Conservation (phyloP, 2,797 vertebrate genomes). For the Sparus aurata region DNA sequence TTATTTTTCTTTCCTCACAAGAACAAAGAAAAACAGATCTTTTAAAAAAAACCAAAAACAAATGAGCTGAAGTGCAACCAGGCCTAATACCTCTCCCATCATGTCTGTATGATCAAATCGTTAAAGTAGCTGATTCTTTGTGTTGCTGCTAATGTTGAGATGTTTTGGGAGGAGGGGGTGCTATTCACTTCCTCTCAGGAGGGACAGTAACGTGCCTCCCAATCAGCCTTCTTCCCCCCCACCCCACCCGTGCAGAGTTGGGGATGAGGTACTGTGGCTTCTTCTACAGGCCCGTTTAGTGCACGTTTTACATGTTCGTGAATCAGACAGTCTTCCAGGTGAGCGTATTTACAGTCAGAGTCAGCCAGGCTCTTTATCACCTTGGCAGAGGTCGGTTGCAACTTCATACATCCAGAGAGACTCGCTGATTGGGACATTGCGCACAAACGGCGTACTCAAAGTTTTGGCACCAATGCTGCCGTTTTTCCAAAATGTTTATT, state of each 20-base stretch:
- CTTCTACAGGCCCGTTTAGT: constrained; percentile 61
- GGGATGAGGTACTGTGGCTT: constrained; percentile 69
- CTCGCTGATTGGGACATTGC: constrained; percentile 70
- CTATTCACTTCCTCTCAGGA: constrained; percentile 33
- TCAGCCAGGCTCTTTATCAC: constrained; percentile 60
- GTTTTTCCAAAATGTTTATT: constrained; percentile 60
- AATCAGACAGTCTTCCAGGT: constrained; percentile 70
- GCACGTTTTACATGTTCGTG: constrained; percentile 68
- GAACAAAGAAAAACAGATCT: constrained; percentile 36
- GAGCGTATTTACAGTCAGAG: constrained; percentile 76
- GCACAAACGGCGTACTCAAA: constrained; percentile 68
- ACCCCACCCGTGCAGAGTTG: constrained; percentile 21
- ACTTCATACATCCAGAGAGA: constrained; percentile 73
- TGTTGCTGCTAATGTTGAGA: constrained; percentile 5
- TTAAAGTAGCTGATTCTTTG: constrained; percentile 11
- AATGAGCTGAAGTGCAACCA: constrained; percentile 18
- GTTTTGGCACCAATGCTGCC: constrained; percentile 80
- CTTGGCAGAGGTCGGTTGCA: constrained; percentile 78
- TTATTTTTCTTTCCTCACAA: constrained; percentile 37
- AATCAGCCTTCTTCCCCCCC: not conserved
- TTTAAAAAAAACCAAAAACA: constrained; percentile 16
- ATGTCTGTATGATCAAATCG: constrained; percentile 19
- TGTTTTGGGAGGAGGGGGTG: not conserved
- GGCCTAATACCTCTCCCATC: constrained; percentile 14
- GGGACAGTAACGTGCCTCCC: constrained; percentile 35